Base-by-base conservation (phyloP, 1,140 invertebrate genomes). In the Neodiprion lecontei region DNA sequence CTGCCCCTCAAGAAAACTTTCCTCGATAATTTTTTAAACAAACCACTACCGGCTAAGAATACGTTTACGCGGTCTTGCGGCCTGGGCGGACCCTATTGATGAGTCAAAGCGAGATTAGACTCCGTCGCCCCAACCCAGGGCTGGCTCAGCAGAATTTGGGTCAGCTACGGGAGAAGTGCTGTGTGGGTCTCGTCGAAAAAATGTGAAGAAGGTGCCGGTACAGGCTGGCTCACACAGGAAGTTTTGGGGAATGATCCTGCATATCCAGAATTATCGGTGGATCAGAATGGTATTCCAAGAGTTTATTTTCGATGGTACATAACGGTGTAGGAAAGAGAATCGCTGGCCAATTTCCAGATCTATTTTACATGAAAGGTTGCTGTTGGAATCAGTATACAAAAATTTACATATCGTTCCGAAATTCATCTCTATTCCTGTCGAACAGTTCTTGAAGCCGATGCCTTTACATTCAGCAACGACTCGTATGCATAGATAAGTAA, bases 1-100 rank as follows among this genome's bases (percentile, higher is more conserved):
- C 67, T 48, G 77, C 72, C 68, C 72, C 75, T 73, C 78, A 74
- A 48, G 74, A 74, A 74, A 77, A 85, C 86, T 87, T 86, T 88
- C 86, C 80, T 87, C 83, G 85, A 83, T 87, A 87, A 86, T 89
- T 89, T 86, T 88, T 89, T 88, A 86, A 88, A 88, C 87, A 88
- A 88, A 87, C 83, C 53, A 61, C 11, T 61, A 9, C n/a, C 53
- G 4, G n/a, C 28, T 5, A 12, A 12, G n/a, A 17, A 17, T 14
- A 7, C n/a, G 53, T 17, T 61, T 61, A 2, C 9, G 28, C 65
- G 67, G 23, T 10, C 47, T 9, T 10, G 40, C 40, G n/a, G 74
- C 40, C 74, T 83, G 82, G 83, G 79, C 78, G 81, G 79, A 77
- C 77, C 81, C 73, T 68, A 78, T 75, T 48, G 66, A 21, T 67